Conservation (phyloP, 1,140 invertebrate species). For the Leptopilina boulardi region DNA sequence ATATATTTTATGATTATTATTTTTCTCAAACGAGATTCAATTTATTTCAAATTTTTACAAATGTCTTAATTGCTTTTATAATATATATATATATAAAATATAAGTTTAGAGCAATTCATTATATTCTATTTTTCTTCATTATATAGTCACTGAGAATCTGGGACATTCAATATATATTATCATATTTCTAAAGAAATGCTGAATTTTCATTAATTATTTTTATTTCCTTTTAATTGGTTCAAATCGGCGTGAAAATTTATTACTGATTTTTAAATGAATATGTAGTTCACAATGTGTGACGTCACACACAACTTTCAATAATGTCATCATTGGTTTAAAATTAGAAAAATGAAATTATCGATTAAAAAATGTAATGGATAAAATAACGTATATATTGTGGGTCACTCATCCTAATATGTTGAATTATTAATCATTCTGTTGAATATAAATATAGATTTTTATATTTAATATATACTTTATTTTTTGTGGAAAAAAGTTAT, state of each 20-base stretch:
- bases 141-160: constrained; percentile 6
- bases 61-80: neutral
- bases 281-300: constrained; percentile 1
- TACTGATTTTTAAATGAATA: constrained; percentile 3
- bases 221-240: neutral
- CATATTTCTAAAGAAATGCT: neutral
- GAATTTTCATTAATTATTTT: constrained; percentile 9
- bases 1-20: no score
- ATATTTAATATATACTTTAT: no score
- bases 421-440: neutral
- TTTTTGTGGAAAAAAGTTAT: no score
- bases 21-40: neutral
- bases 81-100: neutral
- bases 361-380: neutral
- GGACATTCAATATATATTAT: neutral
- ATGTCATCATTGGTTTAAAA: neutral
- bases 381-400: neutral
- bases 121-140: neutral
- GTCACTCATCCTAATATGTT: neutral
- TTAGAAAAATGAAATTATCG: constrained; percentile 18
- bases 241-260: neutral
- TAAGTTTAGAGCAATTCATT: neutral
- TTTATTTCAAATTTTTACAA: neutral
- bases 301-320: neutral
- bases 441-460: no score